phyloP scores from a whole-genome alignment of 2,888 invertebrate genomes.

The Amiota communis region DNA sequence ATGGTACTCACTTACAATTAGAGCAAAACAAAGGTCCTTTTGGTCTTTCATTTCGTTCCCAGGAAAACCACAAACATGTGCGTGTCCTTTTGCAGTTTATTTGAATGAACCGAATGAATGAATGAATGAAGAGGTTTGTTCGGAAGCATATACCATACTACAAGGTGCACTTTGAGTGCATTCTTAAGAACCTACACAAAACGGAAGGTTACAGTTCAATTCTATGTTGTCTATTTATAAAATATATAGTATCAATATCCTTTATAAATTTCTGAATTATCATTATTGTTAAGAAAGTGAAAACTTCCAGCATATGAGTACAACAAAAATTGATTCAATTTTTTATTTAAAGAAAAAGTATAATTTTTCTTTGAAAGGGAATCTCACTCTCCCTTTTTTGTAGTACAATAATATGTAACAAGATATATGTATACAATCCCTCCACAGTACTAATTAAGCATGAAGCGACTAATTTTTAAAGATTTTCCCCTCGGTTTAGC shows the following conservation, averaged over 20 bases:
- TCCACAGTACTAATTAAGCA: constrained; percentile 64
- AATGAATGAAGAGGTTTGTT: background rate
- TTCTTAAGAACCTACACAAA: background rate
- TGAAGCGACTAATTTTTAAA: constrained; percentile 60
- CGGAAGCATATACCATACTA: constrained; percentile 6
- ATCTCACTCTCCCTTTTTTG: background rate
- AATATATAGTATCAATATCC: constrained; percentile 23
- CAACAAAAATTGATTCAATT: background rate
- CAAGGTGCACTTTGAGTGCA: constrained; percentile 10
- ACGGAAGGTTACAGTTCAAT: constrained; percentile 46
- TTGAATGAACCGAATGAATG: background rate
- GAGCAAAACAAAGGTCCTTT: constrained; percentile 30
- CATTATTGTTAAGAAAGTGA: background rate
- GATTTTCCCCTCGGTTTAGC: constrained; percentile 28
- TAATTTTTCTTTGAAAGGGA: background rate
- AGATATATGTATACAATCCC: constrained; percentile 37
- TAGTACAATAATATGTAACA: constrained; percentile 36
- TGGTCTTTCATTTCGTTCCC: constrained; percentile 3
- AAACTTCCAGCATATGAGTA: background rate
- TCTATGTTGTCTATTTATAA: constrained; percentile 11
- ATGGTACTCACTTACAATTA: constrained; percentile 46
- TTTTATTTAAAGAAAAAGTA: background rate
- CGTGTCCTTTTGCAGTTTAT: constrained; percentile 15
- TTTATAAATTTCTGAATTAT: background rate
- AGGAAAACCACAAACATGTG: constrained; percentile 62